Evolutionary conservation across 37 sponge, comb jelly and placozoan species (phyloP).

Genomic region (Geodia barretti): DNA sequence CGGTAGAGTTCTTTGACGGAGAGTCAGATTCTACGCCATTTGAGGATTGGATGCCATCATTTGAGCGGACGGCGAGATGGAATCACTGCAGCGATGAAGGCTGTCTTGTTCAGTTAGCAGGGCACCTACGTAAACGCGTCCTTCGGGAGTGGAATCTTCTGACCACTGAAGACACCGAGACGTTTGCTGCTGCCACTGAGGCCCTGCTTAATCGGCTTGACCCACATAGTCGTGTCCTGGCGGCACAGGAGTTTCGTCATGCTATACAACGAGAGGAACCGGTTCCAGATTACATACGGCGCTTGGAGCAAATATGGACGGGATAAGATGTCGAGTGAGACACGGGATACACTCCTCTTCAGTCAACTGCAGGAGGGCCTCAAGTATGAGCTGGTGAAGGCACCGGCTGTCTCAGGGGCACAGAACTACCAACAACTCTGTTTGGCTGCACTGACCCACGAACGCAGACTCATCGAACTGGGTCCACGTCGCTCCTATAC

Average conservation of each 20-base stretch:
- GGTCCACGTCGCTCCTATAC: too few species aligned
- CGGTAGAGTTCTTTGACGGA: slow-evolving; percentile 40
- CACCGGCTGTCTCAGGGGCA: too few species aligned
- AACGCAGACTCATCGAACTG: slow-evolving; percentile 35
- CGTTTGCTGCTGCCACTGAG: slow-evolving; percentile 10
- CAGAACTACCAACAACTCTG: slow-evolving; percentile 33
- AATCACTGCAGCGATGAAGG: slow-evolving; percentile 55
- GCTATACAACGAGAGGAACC: slow-evolving; percentile 28
- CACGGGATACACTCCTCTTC: slow-evolving; percentile 27
- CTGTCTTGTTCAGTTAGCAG: slow-evolving; percentile 44
- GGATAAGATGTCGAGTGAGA: slow-evolving; percentile 30
- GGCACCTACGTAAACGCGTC: slow-evolving; percentile 34
- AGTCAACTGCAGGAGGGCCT: slow-evolving; percentile 48
- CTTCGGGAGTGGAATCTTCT: slow-evolving; percentile 62
- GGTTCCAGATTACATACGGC: slow-evolving; percentile 36
- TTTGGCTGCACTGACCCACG: slow-evolving; percentile 42
- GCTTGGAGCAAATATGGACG: slow-evolving; percentile 44
- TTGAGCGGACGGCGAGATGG: slow-evolving; percentile 45
- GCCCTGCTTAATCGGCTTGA: slow-evolving; percentile 30
- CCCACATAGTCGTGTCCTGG: slow-evolving; percentile 35
- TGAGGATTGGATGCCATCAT: slow-evolving; percentile 44
- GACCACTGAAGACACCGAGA: background rate
- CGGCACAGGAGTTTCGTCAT: slow-evolving; percentile 68
- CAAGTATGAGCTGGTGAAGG: slow-evolving; percentile 1
- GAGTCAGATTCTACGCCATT: slow-evolving; percentile 14